phyloP scores from a whole-genome alignment of 1,140 invertebrate genomes.

The Pissodes strobi region DNA sequence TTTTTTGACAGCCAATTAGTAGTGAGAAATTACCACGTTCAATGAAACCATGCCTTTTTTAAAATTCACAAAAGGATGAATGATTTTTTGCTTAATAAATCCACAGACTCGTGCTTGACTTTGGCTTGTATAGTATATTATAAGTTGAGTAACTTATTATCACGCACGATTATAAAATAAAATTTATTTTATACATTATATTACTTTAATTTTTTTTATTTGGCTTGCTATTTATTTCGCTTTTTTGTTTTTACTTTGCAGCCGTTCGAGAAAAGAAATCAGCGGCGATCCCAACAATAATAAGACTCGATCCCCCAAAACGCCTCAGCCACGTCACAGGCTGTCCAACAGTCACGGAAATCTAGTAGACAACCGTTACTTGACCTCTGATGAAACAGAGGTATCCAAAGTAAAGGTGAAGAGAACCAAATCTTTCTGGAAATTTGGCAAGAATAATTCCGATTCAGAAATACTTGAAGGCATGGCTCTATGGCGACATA shows the following conservation, averaged over 20 bases:
- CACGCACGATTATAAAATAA: too few relatives aligned
- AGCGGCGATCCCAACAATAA: constrained; percentile 65
- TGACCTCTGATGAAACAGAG: constrained; percentile 59
- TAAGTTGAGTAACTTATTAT: too few relatives aligned
- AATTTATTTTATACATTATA: too few relatives aligned
- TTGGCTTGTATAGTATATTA: too few relatives aligned
- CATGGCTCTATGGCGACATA: constrained; percentile 83
- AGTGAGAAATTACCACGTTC: too few relatives aligned
- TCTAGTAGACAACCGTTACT: constrained; percentile 56
- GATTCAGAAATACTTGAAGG: constrained; percentile 76
- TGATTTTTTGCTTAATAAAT: too few relatives aligned
- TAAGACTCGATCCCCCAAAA: constrained; percentile 58
- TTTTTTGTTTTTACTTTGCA: constrained; percentile 56
- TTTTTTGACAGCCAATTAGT: too few relatives aligned
- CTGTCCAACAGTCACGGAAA: constrained; percentile 59
- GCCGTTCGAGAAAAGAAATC: constrained; percentile 32
- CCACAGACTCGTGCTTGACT: too few relatives aligned
- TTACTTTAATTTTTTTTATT: too few relatives aligned
- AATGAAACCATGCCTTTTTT: too few relatives aligned
- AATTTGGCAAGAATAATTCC: constrained; percentile 72
- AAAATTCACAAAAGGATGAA: too few relatives aligned
- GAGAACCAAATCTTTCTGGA: constrained; percentile 83
- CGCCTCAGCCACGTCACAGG: constrained; percentile 49
- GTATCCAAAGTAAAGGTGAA: constrained; percentile 64
- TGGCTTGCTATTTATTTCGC: constrained; percentile 29